These are phyloP conservation scores for Phyllotreta cruciferae DNA, from an alignment of 2,888 invertebrate species.

Conservation along the genomic window DNA sequence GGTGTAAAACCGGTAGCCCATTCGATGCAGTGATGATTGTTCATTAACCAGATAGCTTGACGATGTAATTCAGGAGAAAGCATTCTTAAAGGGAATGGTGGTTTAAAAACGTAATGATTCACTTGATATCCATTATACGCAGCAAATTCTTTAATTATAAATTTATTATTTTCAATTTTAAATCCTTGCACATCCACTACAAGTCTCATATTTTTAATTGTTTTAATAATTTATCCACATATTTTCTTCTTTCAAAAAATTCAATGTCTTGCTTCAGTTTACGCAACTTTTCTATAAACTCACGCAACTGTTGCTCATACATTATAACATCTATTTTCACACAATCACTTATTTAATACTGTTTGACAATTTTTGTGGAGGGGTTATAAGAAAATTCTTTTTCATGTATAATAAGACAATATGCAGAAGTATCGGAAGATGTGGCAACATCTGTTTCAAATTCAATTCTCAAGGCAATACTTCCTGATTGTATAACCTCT, in stretches of 20 bases:
- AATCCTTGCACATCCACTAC: slow-evolving; percentile 17
- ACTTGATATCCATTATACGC: slow-evolving; percentile 12
- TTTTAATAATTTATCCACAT: not conserved
- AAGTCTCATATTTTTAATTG: slow-evolving; percentile 4
- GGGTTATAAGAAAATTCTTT: slow-evolving; percentile 7
- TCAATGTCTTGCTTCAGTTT: too few species aligned
- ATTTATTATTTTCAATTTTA: slow-evolving; percentile 28
- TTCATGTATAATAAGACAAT: slow-evolving; percentile 16
- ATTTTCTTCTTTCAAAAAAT: not conserved
- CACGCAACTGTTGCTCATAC: too few species aligned
- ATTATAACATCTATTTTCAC: too few species aligned
- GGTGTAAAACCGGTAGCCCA: slow-evolving; percentile 11
- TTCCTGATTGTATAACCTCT: slow-evolving; percentile 3
- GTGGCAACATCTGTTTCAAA: slow-evolving; percentile 5
- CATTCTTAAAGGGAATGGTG: slow-evolving; percentile 19
- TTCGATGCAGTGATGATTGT: slow-evolving; percentile 19
- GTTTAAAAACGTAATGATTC: slow-evolving; percentile 23
- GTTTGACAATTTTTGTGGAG: slow-evolving; percentile 6
- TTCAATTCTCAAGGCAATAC: slow-evolving; percentile 2
- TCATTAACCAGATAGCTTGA: slow-evolving; percentile 16
- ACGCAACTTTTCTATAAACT: too few species aligned
- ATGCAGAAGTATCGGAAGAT: not conserved
- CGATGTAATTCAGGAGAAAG: slow-evolving; percentile 5
- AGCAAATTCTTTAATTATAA: slow-evolving; percentile 23
- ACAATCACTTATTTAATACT: not conserved